A percentile compares a stretch with the other conserved stretches of the same genome.
Conservation (phyloP, 1,140 invertebrate genomes). For the Megalonaias nervosa region DNA sequence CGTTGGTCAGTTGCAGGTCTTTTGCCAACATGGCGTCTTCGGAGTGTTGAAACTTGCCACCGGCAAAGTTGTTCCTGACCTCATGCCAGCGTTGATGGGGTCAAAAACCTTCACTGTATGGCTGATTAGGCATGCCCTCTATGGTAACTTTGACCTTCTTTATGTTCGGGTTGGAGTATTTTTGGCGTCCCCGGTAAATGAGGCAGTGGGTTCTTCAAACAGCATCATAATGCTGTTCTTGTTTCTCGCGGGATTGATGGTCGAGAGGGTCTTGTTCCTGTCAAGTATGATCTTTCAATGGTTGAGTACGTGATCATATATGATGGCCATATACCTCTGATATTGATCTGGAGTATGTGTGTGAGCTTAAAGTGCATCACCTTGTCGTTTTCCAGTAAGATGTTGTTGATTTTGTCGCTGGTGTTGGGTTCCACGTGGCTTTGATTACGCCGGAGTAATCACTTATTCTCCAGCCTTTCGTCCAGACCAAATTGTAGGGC, state of each 20-base stretch:
- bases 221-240: constrained; percentile 25
- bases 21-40: neutral
- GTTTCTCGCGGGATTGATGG: constrained; percentile 13
- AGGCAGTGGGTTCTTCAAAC: constrained; percentile 5
- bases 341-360: neutral
- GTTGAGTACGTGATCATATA: constrained; percentile 3
- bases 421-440: neutral
- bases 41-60: neutral
- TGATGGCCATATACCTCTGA: neutral
- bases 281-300: neutral
- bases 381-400: too few species aligned
- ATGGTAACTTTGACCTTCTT: constrained; percentile 16
- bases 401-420: neutral
- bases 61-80: constrained; percentile 1
- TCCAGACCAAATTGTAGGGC: constrained; percentile 9
- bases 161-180: constrained; percentile 23
- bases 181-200: neutral
- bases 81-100: constrained; percentile 6
- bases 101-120: constrained; percentile 11
- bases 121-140: constrained; percentile 24
- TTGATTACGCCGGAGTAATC: neutral
- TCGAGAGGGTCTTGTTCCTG: constrained; percentile 5
- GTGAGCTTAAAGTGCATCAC: constrained; percentile 6
- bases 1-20: neutral
- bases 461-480: constrained; percentile 13